Evolutionary conservation across 2,797 vertebrate species (phyloP), one percentile per base, ranked within the genome.

Genomic region (Merluccius polli): DNA sequence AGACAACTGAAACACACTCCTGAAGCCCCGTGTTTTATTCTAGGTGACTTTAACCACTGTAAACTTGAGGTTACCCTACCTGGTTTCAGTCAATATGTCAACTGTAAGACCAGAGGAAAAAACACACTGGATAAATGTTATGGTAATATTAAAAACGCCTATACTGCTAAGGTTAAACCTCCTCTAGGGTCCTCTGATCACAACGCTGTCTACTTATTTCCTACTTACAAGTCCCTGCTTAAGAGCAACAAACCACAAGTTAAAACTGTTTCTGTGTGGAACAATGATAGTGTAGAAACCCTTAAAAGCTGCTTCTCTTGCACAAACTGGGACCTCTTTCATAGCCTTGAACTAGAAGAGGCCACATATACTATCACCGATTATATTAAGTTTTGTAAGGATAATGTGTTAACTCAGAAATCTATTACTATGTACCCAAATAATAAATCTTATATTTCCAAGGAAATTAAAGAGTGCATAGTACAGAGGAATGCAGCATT

Each of bases 271-370:
- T 18, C 13, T 71, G 68, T 70, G 12, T 70, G 65, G 74, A 68
- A 41, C 68, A 71, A 35, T 48, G 67, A 71, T 52, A 15, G 67
- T n/a, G 29, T 30, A 3, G 33, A 69, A 24, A 68, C 30, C n/a
- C 31, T 74, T 6, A 29, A 74, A 74, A 35, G 48, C 21, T 16
- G 33, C 59, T 33, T 30, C 15, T 74, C 73, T 35, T 33, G 48
- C 32, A 65, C 63, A 8, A 67, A 74, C 63, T 67, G 63, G 63
- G 63, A 41, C 30, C 35, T 52, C 73, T 74, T 74, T 74, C 73
- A 69, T 35, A 30, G 24, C 63, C 63, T 74, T 31, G 73, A 59
- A 9, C 30, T 73, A 73, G 38, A 73, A 30, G 41, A 73, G 72
- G 72, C 27, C 15, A 63, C 72, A 73, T 1, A 73, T 31, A 63